Percentiles rank a stretch among this genome's conserved stretches.
phyloP scores from a whole-genome alignment of 92 coral and sea anemone genomes.

The Parazoanthus darwini region DNA sequence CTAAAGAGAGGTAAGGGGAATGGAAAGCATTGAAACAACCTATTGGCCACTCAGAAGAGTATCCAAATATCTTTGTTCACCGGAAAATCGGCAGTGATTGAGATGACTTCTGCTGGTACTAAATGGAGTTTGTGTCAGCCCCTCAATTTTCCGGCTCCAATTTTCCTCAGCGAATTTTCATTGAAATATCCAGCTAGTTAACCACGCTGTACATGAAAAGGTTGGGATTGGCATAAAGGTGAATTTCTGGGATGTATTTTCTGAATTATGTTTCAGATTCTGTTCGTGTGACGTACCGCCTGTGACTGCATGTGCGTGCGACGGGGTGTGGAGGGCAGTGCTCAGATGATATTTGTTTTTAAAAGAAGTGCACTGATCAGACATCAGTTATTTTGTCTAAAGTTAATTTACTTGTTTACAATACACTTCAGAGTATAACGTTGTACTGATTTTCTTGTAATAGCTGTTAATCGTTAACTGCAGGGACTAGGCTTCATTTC shows the following conservation, averaged over 20 bases:
- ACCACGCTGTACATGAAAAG: background rate
- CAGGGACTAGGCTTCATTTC: too few species aligned
- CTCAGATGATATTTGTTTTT: too few species aligned
- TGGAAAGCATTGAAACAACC: background rate
- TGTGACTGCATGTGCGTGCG: background rate
- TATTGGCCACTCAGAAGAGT: background rate
- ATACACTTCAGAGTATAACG: too few species aligned
- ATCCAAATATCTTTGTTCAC: background rate
- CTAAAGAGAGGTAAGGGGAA: conserved; percentile 67
- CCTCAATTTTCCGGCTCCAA: background rate
- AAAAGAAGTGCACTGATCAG: too few species aligned
- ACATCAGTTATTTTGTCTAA: too few species aligned
- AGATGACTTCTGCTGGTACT: background rate
- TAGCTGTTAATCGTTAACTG: too few species aligned
- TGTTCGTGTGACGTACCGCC: background rate
- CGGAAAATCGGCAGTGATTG: background rate
- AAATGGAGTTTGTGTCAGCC: background rate
- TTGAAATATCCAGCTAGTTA: background rate
- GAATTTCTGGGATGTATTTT: background rate
- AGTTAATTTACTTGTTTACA: too few species aligned
- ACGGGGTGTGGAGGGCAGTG: background rate
- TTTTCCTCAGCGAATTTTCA: background rate
- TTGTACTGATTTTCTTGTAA: too few species aligned
- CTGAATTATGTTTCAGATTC: background rate
- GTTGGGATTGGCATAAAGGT: background rate